phyloP scores from a whole-genome alignment of 2,888 invertebrate genomes.

The Caradrina kadenii region DNA sequence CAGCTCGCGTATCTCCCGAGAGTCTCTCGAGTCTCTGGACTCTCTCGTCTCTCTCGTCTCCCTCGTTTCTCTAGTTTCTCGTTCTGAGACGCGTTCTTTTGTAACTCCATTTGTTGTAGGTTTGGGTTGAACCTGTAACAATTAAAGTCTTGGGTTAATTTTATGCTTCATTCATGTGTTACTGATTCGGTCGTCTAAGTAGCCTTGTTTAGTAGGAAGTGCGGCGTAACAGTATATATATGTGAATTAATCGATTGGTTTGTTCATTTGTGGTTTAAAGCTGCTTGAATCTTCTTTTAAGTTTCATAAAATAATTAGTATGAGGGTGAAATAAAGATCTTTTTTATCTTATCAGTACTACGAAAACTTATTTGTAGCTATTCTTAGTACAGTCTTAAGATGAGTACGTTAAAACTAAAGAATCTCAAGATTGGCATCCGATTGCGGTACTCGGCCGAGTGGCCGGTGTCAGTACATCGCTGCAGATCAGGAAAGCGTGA shows the following conservation, averaged over 20 bases:
- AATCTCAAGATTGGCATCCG: conserved; percentile 68
- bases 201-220: neutral
- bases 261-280: neutral
- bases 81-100: conserved; percentile 82
- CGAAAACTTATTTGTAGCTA: neutral
- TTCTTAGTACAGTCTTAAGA: conserved; percentile 10
- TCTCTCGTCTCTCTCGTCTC: conserved; percentile 71
- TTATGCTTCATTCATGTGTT: neutral
- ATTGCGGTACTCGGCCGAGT: conserved; percentile 47
- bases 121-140: conserved; percentile 88
- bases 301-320: neutral
- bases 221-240: neutral
- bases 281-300: neutral
- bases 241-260: neutral
- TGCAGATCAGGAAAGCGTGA: conserved; percentile 83
- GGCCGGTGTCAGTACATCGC: conserved; percentile 54
- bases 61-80: conserved; percentile 73
- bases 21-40: conserved; percentile 68
- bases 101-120: conserved; percentile 86
- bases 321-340: neutral
- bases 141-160: conserved; percentile 64
- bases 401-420: conserved; percentile 32
- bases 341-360: neutral
- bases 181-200: neutral
- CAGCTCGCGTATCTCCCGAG: conserved; percentile 67